phyloP scores from a whole-genome alignment of 2,113 vertebrate species.

The Uria aalge region DNA sequence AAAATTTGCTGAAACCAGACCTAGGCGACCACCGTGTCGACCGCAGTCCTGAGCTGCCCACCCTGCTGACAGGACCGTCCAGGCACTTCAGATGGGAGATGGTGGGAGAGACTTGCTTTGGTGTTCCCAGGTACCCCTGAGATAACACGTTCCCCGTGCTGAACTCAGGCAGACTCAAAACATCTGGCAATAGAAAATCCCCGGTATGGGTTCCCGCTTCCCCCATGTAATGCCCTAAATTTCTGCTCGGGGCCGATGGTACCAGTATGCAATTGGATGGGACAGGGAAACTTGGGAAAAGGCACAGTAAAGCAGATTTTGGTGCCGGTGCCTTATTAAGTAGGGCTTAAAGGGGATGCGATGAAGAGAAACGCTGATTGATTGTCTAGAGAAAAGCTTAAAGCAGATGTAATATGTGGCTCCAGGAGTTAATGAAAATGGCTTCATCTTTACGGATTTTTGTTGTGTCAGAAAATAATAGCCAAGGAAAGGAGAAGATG shows the following conservation, averaged over 20 bases:
- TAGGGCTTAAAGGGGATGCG: not conserved
- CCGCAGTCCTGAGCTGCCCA: not conserved
- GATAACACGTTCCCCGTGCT: not conserved
- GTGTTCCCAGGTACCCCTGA: not conserved
- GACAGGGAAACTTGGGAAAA: not conserved
- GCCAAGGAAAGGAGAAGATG: not conserved
- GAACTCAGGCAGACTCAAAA: not conserved
- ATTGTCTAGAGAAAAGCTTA: not conserved
- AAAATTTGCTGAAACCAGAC: not conserved
- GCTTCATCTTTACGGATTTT: not conserved
- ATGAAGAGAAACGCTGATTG: not conserved
- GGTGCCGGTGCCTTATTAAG: not conserved
- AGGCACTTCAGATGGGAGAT: not conserved
- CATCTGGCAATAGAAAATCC: not conserved
- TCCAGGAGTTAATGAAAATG: not conserved
- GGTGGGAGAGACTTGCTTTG: not conserved
- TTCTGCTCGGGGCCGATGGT: fast-evolving
- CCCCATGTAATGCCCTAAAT: not conserved
- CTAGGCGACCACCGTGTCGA: fast-evolving
- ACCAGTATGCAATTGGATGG: not conserved
- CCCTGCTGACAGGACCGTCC: not conserved
- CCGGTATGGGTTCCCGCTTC: fast-evolving
- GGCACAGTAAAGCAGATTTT: not conserved
- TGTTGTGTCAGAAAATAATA: not conserved
- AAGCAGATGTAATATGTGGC: not conserved